These are phyloP conservation scores for Anoplophora glabripennis DNA, from an alignment of 1,140 invertebrate genomes.

Conservation along the genomic window DNA sequence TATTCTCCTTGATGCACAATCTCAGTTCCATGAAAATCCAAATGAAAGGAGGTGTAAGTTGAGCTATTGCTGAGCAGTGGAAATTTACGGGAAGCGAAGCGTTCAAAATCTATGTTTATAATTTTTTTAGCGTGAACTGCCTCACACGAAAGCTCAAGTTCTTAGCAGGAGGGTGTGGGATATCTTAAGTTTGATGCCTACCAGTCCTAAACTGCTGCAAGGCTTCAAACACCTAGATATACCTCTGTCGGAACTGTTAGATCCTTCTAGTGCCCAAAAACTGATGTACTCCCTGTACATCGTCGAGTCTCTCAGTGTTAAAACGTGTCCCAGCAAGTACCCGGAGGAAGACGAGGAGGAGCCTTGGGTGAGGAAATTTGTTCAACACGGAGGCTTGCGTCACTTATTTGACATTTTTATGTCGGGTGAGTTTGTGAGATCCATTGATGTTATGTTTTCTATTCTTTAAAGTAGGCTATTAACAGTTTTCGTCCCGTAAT, in stretches of 20 bases:
- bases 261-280: slow-evolving; percentile 86
- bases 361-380: slow-evolving; percentile 74
- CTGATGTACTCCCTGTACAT: slow-evolving; percentile 94
- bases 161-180: slow-evolving; percentile 91
- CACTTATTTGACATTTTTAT: slow-evolving; percentile 91
- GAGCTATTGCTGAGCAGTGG: slow-evolving; percentile 1
- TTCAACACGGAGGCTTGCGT: slow-evolving; percentile 79
- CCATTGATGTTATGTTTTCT: no score
- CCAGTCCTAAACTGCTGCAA: slow-evolving; percentile 78
- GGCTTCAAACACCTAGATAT: slow-evolving; percentile 73
- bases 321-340: slow-evolving; percentile 25
- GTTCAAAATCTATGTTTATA: not conserved
- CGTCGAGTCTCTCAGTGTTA: slow-evolving; percentile 65
- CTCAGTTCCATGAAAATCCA: slow-evolving; percentile 78
- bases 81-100: not conserved
- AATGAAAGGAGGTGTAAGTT: slow-evolving; percentile 62
- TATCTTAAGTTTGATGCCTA: slow-evolving; percentile 85
- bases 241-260: slow-evolving; percentile 71
- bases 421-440: slow-evolving; percentile 64
- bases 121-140: slow-evolving; percentile 49
- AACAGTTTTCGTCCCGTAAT: no score
- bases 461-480: no score
- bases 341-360: slow-evolving; percentile 31
- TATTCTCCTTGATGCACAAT: slow-evolving; percentile 87
- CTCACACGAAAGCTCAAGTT: slow-evolving; percentile 86